These are phyloP conservation scores for Plutella xylostella DNA, from an alignment of 2,888 invertebrate species.

Conservation along the genomic window DNA sequence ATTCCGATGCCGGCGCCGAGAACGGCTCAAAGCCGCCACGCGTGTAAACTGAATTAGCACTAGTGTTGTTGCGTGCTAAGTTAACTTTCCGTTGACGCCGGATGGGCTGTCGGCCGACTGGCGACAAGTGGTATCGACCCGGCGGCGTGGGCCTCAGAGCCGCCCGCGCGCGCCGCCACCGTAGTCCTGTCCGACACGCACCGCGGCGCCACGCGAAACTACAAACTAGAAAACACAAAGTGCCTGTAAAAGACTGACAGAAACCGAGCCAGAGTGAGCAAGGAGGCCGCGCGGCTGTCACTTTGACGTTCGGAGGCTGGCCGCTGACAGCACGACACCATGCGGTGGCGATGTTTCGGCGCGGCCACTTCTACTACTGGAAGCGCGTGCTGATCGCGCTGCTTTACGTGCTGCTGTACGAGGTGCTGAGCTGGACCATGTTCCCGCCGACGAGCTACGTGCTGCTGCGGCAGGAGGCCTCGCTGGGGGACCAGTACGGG, in stretches of 20 bases:
- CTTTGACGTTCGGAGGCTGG: too few species aligned
- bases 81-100: background rate
- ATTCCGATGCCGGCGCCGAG: too few species aligned
- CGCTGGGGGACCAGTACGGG: conserved; percentile 35
- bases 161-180: too few species aligned
- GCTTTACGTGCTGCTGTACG: conserved; percentile 29
- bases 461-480: too few species aligned
- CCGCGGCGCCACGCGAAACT: too few species aligned
- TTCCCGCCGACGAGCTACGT: conserved; percentile 30
- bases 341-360: background rate
- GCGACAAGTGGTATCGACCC: background rate
- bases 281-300: too few species aligned
- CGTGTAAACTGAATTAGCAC: background rate
- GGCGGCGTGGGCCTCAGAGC: background rate
- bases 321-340: too few species aligned
- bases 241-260: too few species aligned
- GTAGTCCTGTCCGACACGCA: too few species aligned
- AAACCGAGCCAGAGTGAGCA: too few species aligned
- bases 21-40: background rate
- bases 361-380: background rate
- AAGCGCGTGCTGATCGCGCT: conserved; percentile 23
- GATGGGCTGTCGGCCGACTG: background rate
- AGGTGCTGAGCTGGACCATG: conserved; percentile 27
- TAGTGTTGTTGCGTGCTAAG: background rate
- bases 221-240: too few species aligned